Evolutionary conservation across 2,888 invertebrate species (phyloP).

Genomic region (Pollenia angustigena): DNA sequence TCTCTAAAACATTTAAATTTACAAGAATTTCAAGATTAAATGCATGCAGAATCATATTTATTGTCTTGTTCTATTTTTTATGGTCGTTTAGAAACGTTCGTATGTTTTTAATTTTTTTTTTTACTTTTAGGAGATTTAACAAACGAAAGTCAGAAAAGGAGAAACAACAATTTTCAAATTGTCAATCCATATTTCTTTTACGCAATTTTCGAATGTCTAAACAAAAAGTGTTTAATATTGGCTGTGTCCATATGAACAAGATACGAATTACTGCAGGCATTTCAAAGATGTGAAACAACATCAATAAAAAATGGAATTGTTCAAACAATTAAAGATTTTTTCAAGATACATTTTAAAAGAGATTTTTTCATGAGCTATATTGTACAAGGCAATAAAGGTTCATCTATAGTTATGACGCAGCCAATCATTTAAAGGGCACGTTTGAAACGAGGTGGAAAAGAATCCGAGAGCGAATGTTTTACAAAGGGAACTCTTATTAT

Average conservation of each 20-base stretch:
- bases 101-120: not conserved
- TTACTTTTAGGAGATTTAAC: slow-evolving; percentile 5
- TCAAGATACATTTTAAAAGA: not conserved
- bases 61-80: slow-evolving; percentile 44
- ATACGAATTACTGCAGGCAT: slow-evolving; percentile 32
- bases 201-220: slow-evolving; percentile 68
- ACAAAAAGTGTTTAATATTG: slow-evolving; percentile 49
- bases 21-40: slow-evolving; percentile 39
- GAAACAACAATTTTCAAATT: slow-evolving; percentile 50
- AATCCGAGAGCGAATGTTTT: too few species aligned
- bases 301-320: slow-evolving; percentile 13
- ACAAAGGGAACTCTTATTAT: too few species aligned
- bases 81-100: not conserved
- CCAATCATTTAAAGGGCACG: too few species aligned
- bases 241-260: slow-evolving; percentile 18
- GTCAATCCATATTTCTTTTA: slow-evolving; percentile 61
- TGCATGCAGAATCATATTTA: slow-evolving; percentile 34
- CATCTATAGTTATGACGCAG: too few species aligned
- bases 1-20: slow-evolving; percentile 31
- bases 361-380: slow-evolving; percentile 1
- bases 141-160: slow-evolving; percentile 17
- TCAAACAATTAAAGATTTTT: slow-evolving; percentile 18
- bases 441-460: too few species aligned
- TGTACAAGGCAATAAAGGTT: not conserved
- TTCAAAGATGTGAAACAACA: slow-evolving; percentile 15